Percentiles rank a stretch among this genome's conserved stretches.
Conservation (phyloP, 2,113 vertebrate genomes). For the Plecturocebus donacophilus region DNA sequence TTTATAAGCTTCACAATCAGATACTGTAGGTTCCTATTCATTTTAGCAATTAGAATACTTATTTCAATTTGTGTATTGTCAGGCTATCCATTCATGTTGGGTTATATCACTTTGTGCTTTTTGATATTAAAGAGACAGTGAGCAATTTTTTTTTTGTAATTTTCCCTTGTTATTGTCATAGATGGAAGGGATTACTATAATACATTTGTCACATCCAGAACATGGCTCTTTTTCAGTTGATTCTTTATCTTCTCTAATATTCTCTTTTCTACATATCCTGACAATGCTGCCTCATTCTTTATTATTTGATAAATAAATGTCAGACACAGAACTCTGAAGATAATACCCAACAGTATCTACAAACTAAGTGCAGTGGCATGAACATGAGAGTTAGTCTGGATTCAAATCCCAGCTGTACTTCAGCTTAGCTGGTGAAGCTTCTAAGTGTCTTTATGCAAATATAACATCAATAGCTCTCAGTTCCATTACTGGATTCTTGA, state of each 20-base stretch:
- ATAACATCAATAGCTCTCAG: neutral
- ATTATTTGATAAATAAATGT: neutral
- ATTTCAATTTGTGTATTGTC: slow-evolving; percentile 47
- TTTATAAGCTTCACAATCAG: neutral
- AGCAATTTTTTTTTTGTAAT: slow-evolving; percentile 46
- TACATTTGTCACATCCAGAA: neutral
- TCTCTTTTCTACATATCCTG: neutral
- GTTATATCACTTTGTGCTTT: slow-evolving; percentile 5
- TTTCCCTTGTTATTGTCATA: neutral
- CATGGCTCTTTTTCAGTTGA: neutral
- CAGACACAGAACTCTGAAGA: neutral
- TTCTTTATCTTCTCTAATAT: neutral
- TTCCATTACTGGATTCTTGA: neutral
- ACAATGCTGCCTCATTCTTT: neutral
- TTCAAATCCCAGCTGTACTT: neutral
- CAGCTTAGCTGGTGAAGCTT: neutral
- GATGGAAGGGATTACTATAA: neutral
- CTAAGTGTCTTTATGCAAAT: neutral
- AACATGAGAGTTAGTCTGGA: neutral
- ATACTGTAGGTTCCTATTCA: neutral
- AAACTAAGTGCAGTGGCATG: neutral
- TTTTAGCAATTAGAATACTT: slow-evolving; percentile 50
- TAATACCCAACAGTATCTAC: neutral
- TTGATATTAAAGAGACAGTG: slow-evolving; percentile 50
- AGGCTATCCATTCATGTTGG: slow-evolving; percentile 33